A percentile compares a stretch with the other conserved stretches of the same genome.
phyloP scores from a whole-genome alignment of 2,888 invertebrate species.

The Andrena chrysosceles region DNA sequence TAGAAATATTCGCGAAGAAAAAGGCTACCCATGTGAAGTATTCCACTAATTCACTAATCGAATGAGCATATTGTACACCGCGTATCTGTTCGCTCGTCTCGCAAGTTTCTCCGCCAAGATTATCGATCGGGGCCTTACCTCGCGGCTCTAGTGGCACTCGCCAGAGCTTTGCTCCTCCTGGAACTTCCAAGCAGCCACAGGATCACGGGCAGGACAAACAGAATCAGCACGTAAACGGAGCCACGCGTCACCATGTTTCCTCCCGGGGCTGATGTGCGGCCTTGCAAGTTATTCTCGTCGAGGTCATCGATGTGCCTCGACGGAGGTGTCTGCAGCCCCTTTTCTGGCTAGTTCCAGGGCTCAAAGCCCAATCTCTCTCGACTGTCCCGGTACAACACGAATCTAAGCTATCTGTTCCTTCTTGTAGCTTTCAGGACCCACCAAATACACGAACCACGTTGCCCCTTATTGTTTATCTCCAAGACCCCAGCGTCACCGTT shows the following conservation, averaged over 20 bases:
- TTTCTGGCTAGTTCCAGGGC: background rate
- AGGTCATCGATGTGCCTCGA: constrained; percentile 59
- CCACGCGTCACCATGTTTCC: constrained; percentile 67
- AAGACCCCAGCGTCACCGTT: no score
- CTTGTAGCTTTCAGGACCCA: background rate
- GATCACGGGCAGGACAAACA: constrained; percentile 70
- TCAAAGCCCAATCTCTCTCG: background rate
- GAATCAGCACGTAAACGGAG: constrained; percentile 61
- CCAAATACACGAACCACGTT: background rate
- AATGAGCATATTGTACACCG: background rate
- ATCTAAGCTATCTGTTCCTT: background rate
- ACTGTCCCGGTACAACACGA: background rate
- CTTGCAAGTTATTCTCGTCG: constrained; percentile 70
- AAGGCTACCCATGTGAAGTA: no score
- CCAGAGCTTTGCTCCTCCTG: constrained; percentile 55
- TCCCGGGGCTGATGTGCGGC: constrained; percentile 54
- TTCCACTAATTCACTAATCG: no score
- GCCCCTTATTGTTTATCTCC: background rate
- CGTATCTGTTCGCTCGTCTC: background rate
- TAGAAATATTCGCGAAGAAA: no score
- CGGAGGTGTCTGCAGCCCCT: constrained; percentile 15
- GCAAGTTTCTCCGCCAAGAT: background rate
- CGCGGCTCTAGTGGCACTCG: constrained; percentile 50
- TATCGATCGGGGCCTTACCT: constrained; percentile 61
- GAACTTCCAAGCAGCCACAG: constrained; percentile 68